Percentiles rank a stretch among this genome's conserved stretches.
These are phyloP conservation scores for Nasalis larvatus DNA, from an alignment of 2,113 vertebrate genomes.

Conservation along the genomic window DNA sequence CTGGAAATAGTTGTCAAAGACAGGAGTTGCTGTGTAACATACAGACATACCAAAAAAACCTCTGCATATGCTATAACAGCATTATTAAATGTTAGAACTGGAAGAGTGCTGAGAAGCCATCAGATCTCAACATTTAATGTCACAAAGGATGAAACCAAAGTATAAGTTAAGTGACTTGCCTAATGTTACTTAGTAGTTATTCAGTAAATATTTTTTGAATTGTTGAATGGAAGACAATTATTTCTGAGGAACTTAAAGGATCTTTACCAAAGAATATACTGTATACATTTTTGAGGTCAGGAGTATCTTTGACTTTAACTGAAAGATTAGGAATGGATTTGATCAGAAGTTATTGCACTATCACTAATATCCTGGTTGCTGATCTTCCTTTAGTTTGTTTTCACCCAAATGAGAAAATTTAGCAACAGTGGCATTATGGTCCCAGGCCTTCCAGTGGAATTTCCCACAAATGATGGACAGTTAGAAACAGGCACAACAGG, in stretches of 20 bases:
- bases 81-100: background rate
- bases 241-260: conserved; percentile 40
- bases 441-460: background rate
- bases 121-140: background rate
- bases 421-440: background rate
- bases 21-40: background rate
- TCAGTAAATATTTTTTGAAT: conserved; percentile 37
- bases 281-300: background rate
- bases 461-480: background rate
- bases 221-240: background rate
- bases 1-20: background rate
- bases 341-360: background rate
- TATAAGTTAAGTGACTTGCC: background rate
- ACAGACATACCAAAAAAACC: background rate
- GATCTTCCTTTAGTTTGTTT: conserved; percentile 24
- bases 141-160: background rate
- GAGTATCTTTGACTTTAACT: conserved; percentile 10
- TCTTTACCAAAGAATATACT: conserved; percentile 19
- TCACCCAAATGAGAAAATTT: background rate
- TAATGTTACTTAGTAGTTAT: background rate
- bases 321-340: conserved; percentile 30
- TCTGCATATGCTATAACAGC: background rate
- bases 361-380: background rate
- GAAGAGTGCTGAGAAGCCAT: background rate
- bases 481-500: background rate